Base-by-base conservation (phyloP, 92 coral and sea anemone genomes). In the Porites divaricata region DNA sequence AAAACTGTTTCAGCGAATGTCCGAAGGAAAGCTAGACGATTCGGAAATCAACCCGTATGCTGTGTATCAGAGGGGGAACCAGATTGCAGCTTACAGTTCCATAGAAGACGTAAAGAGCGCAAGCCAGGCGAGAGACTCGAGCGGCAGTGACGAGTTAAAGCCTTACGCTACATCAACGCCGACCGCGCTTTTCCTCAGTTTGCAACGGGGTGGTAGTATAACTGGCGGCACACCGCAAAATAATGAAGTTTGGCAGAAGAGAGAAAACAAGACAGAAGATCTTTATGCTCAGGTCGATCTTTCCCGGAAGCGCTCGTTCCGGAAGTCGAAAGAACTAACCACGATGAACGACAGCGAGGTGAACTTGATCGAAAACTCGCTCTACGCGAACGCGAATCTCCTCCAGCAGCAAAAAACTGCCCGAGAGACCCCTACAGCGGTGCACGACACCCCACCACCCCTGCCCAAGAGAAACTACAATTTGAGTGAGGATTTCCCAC, bases 81-180 rank as follows among this genome's bases (percentile, higher is more conserved):
- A 48, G 19, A 61, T 79, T 17, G 41, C 74, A 35, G 68, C 81
- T 0, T 64, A 79, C 51, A 84, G 81, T 51, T 25, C 78, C 1
- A n/a, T 82, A 21, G 72, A 71, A 50, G 71, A 78, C 1, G 63
- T 71, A 23, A 74, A 81, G 58, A 74, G 63, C 78, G 62, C 88
- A n/a, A 73, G 61, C 54, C 83, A 79, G 28, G 62, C 87, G 11
- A 89, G 89, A 22, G 77, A 83, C 41, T 72, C 87, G 3, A 63
- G 65, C 23, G 90, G 90, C 52, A 67, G 81, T 50, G 80, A 64
- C 64, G 91, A 90, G 11, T 73, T 91, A 7, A 74, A 74, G n/a
- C 91, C 93, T 14, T 92, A 94, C 63, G 92, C 97, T 48, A 92
- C 98, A 2, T 96, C 99, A 4, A 96, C 98, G 24, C 98, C 98